Conservation (phyloP, 2,888 invertebrate genomes). For the Drosophila imparisetae region DNA sequence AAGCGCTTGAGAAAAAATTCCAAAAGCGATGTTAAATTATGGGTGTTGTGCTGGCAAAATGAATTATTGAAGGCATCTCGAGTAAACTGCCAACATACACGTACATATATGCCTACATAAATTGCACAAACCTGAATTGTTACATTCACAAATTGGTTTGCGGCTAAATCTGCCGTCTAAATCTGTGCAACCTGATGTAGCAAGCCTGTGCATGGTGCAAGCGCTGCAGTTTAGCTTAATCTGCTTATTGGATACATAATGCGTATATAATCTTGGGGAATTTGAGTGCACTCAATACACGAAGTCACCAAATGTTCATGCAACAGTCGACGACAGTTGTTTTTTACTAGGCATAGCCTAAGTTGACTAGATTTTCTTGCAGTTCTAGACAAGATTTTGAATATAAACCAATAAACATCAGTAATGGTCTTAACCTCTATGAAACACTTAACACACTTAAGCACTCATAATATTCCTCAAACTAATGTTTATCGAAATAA, state of each 20-base stretch:
- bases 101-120: background rate
- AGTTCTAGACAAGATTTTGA: background rate
- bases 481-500: too few species aligned
- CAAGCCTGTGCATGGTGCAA: conserved; percentile 28
- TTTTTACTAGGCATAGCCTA: background rate
- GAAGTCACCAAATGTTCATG: conserved; percentile 11
- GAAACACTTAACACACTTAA: background rate
- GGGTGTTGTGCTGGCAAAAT: conserved; percentile 4
- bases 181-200: conserved; percentile 16
- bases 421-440: too few species aligned
- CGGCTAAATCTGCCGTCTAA: background rate
- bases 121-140: conserved; percentile 13
- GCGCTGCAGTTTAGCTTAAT: conserved; percentile 36
- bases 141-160: conserved; percentile 40
- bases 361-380: background rate
- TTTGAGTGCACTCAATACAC: conserved; percentile 26
- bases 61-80: background rate
- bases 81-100: background rate
- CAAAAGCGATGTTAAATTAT: conserved; percentile 5
- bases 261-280: conserved; percentile 8
- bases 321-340: background rate
- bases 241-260: conserved; percentile 41
- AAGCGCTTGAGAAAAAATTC: conserved; percentile 3
- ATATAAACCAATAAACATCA: background rate
- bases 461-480: background rate